Percentiles rank a stretch among this genome's conserved stretches.
These are phyloP conservation scores for Corydoras sp. DNA, from an alignment of 2,113 vertebrate genomes.

Conservation along the genomic window DNA sequence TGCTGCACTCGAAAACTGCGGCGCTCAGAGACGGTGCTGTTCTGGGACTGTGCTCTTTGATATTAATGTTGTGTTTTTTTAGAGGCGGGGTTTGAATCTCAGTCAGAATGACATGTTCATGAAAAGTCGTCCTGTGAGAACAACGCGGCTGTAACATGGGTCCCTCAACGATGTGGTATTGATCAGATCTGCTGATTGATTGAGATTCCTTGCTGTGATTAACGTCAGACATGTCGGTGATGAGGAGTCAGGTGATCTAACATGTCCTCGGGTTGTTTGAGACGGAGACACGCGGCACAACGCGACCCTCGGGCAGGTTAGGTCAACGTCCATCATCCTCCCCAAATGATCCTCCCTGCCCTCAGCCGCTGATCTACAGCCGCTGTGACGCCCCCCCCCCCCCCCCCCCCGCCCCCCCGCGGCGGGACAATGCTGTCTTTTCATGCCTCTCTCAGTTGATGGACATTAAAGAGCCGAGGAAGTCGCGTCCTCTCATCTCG, in stretches of 20 bases:
- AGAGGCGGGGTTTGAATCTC: too few relatives aligned
- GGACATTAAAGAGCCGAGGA: slow-evolving; percentile 80
- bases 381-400: slow-evolving; percentile 54
- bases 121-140: too few relatives aligned
- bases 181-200: slow-evolving; percentile 14
- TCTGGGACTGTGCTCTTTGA: too few relatives aligned
- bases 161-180: slow-evolving; percentile 2
- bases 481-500: slow-evolving; percentile 73
- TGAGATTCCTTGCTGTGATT: slow-evolving; percentile 14
- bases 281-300: slow-evolving; percentile 65
- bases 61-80: too few relatives aligned
- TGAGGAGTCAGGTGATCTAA: slow-evolving; percentile 66
- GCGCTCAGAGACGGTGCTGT: too few relatives aligned
- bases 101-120: too few relatives aligned
- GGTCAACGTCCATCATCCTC: slow-evolving; percentile 87
- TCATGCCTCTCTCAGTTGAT: slow-evolving; percentile 75
- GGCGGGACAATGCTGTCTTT: slow-evolving; percentile 84
- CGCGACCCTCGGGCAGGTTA: slow-evolving; percentile 70
- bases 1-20: too few relatives aligned
- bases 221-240: slow-evolving; percentile 23
- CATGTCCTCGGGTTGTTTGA: slow-evolving; percentile 96
- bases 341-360: slow-evolving; percentile 83
- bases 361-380: slow-evolving; percentile 60
- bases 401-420: slow-evolving; percentile 70
- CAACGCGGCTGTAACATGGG: too few relatives aligned